A percentile compares a stretch with the other conserved stretches of the same genome.
Conservation (phyloP, 2,888 invertebrate species). For the Chorisops tibialis region DNA sequence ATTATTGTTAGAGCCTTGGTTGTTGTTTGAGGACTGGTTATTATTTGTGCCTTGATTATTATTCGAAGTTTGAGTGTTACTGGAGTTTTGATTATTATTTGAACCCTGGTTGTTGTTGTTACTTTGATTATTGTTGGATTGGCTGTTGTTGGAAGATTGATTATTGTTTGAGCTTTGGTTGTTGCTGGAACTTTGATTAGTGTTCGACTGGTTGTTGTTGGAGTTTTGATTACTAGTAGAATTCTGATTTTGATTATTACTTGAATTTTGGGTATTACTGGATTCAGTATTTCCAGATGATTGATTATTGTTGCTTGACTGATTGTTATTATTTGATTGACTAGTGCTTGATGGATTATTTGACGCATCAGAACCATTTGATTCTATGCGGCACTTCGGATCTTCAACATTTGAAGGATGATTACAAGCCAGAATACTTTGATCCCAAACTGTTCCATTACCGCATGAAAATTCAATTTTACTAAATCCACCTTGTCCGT, state of each 20-base stretch:
- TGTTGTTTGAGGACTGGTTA: conserved; percentile 17
- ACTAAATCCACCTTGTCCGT: conserved; percentile 58
- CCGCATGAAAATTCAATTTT: conserved; percentile 64
- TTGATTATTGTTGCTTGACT: conserved; percentile 32
- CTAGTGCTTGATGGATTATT: too few relatives aligned
- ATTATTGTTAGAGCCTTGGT: conserved; percentile 29
- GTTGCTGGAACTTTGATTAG: conserved; percentile 28
- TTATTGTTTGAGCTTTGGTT: conserved; percentile 18
- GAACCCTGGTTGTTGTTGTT: conserved; percentile 36
- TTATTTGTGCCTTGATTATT: conserved; percentile 32
- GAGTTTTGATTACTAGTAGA: conserved; percentile 20
- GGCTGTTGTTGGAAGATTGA: conserved; percentile 27
- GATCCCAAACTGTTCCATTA: conserved; percentile 64
- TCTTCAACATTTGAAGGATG: conserved; percentile 45
- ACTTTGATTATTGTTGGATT: conserved; percentile 28
- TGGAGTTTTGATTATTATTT: conserved; percentile 31
- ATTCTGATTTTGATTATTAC: conserved; percentile 21
- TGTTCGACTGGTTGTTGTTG: conserved; percentile 22
- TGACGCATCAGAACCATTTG: neutral
- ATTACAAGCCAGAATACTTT: conserved; percentile 48
- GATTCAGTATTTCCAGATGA: conserved; percentile 27
- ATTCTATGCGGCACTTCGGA: conserved; percentile 37
- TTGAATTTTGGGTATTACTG: neutral
- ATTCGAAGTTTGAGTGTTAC: conserved; percentile 27
- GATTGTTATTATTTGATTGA: conserved; percentile 13